Base-by-base conservation (phyloP, 2,888 invertebrate genomes). In the Cremastinae sp. region DNA sequence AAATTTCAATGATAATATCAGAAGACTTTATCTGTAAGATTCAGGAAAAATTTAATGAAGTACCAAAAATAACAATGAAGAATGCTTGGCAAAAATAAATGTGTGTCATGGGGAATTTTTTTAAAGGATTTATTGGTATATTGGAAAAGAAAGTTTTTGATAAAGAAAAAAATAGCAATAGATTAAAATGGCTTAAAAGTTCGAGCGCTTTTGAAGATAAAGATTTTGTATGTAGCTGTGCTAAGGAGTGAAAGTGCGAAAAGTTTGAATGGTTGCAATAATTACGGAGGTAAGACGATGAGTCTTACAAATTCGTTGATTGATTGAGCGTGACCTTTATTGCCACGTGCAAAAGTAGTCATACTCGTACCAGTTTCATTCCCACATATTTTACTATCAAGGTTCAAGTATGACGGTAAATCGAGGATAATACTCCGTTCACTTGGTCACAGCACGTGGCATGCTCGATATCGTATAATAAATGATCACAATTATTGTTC, bases 301-400 rank as follows among this genome's bases (percentile, higher is more conserved):
- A 45, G 47, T n/a, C 9, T 36, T 22, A 22, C 28, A 36, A 59
- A 20, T 66, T 53, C 51, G 53, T 28, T 59, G 51, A 66, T 59
- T 66, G 59, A 59, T 53, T 66, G 43, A 53, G 41, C 45, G 14
- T 45, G 45, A 45, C 59, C 59, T 73, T 59, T 56, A 18, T 28
- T 12, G 10, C 38, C 8, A 22, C 22, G 4, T 20, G 38, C 12
- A 64, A 18, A 53, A 16, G 38, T 47, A 12, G 12, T 10, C 5
- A 38, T n/a, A 16, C 18, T 10, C 36, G 47, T 20, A 20, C 20
- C 2, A 34, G 5, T 28, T n/a, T n/a, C 43, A 28, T 12, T 12
- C 34, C n/a, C 34, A 66, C 18, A 34, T 66, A 45, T 14, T 43
- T 66, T 43, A 54, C 20, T 36, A 38, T 14, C 45, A 36, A 10